These are phyloP conservation scores for Anolis sagrei DNA, from an alignment of 2,113 vertebrate species.

Conservation along the genomic window DNA sequence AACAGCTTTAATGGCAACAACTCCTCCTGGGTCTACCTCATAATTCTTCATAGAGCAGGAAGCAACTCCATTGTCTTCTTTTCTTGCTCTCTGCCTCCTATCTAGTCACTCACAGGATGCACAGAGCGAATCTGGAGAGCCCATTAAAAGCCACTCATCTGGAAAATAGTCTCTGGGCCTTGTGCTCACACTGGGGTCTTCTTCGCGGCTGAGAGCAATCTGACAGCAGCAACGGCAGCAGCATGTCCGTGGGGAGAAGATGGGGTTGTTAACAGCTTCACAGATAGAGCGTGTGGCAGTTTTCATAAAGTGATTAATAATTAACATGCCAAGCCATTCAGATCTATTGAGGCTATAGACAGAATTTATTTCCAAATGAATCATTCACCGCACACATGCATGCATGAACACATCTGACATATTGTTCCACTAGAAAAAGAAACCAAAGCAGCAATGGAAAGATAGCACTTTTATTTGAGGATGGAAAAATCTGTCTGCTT, in stretches of 20 bases:
- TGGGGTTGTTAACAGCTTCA: slow-evolving; percentile 67
- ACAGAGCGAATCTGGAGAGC: slow-evolving; percentile 65
- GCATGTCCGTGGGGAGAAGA: slow-evolving; percentile 45
- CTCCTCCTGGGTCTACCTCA: slow-evolving; percentile 39
- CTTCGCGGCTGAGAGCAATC: slow-evolving; percentile 52
- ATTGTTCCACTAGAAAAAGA: not conserved
- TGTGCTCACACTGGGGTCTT: slow-evolving; percentile 63
- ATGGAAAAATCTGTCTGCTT: not conserved
- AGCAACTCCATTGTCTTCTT: slow-evolving; percentile 50
- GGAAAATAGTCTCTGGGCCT: slow-evolving; percentile 77
- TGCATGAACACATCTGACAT: not conserved
- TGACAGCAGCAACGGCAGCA: slow-evolving; percentile 58
- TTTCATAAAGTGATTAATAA: slow-evolving; percentile 69
- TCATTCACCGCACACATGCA: not conserved
- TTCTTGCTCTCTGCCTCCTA: slow-evolving; percentile 41
- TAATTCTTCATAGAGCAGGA: slow-evolving; percentile 16
- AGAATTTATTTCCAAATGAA: slow-evolving; percentile 51
- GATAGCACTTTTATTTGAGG: not conserved
- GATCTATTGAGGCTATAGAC: slow-evolving; percentile 65
- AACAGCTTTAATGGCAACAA: slow-evolving; percentile 24
- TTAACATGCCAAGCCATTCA: slow-evolving; percentile 63
- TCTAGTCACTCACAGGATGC: slow-evolving; percentile 62
- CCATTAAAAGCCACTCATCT: slow-evolving; percentile 76
- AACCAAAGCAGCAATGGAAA: not conserved
- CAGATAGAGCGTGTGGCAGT: slow-evolving; percentile 55